Evolutionary conservation across 2,113 vertebrate genomes (phyloP), one percentile per base, ranked within the genome.

Genomic region (Baryphthengus martii): DNA sequence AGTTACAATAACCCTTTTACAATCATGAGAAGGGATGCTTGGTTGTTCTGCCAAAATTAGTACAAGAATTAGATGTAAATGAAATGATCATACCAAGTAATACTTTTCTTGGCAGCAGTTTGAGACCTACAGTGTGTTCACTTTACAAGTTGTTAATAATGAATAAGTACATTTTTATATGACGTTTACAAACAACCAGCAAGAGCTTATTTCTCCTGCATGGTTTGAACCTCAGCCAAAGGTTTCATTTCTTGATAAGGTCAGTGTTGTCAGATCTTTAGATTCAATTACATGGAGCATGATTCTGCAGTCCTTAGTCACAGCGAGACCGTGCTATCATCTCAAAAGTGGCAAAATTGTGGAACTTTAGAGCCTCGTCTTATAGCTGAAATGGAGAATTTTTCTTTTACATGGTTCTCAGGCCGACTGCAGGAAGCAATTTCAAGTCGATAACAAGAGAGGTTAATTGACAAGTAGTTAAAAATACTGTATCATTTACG

Each of bases 231-330:
- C 65, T 70, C 63, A 91, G 93, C 94, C 93, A 85, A 67, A 94
- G 94, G 35, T 95, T 95, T 95, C 95, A 61, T 96, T 96, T 90
- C 95, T 89, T 80, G 91, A 95, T 96, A 95, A 96, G 95, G 94
- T 96, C 92, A 96, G 24, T 47, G 74, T 92, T 96, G 94, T 93
- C 92, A 90, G 73, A 77, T 96, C 91, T 93, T 91, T 86, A 89
- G 91, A 89, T 96, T 96, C 87, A 93, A 92, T 96, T 96, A 94
- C 91, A 33, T 33, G 67, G 81, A 89, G 85, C 86, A 72, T 9
- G 23, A 44, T 94, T 96, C 93, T 86, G 71, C 87, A 88, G 86
- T 71, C 88, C 86, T 95, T 95, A 91, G 81, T 91, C 75, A 74
- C 56, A 76, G 55, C 2, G 17, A 89, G 56, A 49, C 74, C 65